These are phyloP conservation scores for Aplysina aerophoba DNA, from an alignment of 37 sponge, comb jelly and placozoan species.

Conservation along the genomic window DNA sequence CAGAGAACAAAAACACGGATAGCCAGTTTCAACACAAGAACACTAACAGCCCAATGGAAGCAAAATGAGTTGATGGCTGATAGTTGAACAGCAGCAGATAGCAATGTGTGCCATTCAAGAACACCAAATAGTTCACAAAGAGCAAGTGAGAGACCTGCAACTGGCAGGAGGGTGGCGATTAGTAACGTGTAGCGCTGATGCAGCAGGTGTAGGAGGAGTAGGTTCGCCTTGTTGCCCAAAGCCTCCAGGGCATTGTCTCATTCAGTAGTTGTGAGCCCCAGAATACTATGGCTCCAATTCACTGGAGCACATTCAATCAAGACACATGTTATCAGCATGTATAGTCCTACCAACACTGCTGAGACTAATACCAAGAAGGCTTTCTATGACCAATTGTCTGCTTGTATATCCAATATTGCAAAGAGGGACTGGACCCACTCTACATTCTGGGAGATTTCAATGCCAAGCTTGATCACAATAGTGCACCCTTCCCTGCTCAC, in stretches of 20 bases:
- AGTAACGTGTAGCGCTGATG: background rate
- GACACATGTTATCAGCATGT: conserved; percentile 1
- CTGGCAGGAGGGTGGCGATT: background rate
- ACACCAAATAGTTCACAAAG: background rate
- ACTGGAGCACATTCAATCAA: background rate
- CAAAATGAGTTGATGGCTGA: background rate
- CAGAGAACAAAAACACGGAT: conserved; percentile 11
- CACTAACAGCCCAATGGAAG: background rate
- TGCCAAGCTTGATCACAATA: conserved; percentile 3
- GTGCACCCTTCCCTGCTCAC: conserved; percentile 1
- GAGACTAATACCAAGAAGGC: conserved; percentile 7
- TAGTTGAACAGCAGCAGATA: background rate
- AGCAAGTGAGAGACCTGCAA: conserved; percentile 4
- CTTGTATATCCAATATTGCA: background rate
- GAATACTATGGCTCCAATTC: conserved; percentile 16
- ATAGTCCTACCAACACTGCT: conserved; percentile 1
- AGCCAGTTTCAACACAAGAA: conserved; percentile 17
- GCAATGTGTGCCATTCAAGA: conserved; percentile 22
- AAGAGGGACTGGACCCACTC: background rate
- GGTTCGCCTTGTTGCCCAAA: background rate
- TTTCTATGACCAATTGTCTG: conserved; percentile 8
- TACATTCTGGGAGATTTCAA: conserved; percentile 14
- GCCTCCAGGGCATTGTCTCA: conserved; percentile 5
- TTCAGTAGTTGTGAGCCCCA: conserved; percentile 1
- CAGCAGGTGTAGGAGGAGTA: conserved; percentile 3